Evolutionary conservation across 2,888 invertebrate species (phyloP).

Genomic region (Agonopterix subpropinquella): DNA sequence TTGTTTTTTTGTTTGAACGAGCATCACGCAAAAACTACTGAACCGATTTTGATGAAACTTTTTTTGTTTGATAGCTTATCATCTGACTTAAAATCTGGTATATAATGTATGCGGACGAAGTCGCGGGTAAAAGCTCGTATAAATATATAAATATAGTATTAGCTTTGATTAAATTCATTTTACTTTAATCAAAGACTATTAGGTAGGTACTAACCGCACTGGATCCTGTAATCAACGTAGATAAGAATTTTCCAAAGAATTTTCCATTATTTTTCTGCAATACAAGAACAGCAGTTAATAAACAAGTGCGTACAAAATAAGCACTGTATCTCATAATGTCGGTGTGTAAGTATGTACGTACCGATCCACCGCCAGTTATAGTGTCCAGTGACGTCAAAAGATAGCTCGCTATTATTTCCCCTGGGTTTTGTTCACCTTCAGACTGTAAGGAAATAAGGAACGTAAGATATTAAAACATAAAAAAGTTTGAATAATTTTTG

Average conservation of each 20-base stretch:
- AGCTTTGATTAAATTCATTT: no score
- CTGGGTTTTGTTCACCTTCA: constrained; percentile 62
- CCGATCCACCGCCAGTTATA: constrained; percentile 66
- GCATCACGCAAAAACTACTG: no score
- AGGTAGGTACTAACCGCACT: constrained; percentile 51
- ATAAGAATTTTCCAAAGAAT: constrained; percentile 61
- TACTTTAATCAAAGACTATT: no score
- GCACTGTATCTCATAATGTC: neutral
- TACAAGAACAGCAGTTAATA: neutral
- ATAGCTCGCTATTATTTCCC: constrained; percentile 58
- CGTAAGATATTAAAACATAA: no score
- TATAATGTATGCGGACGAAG: no score
- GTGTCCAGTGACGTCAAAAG: constrained; percentile 60
- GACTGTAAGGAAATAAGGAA: constrained; percentile 35
- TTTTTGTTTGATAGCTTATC: no score
- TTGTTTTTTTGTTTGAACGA: no score
- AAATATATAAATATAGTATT: no score
- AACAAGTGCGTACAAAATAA: neutral
- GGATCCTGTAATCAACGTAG: constrained; percentile 56
- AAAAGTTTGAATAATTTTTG: no score
- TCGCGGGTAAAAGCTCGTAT: no score
- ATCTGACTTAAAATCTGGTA: no score
- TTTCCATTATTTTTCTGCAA: constrained; percentile 64
- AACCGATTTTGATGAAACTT: no score
- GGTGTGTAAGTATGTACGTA: constrained; percentile 23